Base-by-base conservation (phyloP, 2,888 invertebrate genomes). In the Pteria penguin region DNA sequence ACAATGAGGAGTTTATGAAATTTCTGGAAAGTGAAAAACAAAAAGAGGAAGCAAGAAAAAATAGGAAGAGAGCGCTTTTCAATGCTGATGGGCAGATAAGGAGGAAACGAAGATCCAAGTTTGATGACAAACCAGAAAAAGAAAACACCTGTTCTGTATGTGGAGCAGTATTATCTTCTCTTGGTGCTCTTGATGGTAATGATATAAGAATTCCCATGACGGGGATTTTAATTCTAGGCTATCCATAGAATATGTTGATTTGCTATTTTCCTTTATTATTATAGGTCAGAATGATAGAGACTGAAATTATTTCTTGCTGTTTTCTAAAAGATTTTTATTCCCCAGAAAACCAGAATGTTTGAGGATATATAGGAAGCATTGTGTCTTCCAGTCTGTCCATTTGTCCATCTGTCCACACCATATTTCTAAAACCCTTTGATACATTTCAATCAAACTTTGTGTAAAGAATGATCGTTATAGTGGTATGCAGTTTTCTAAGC, bases 181-280 rank as follows among this genome's bases (percentile, higher is more conserved):
- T 29, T 4, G 70, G 70, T n/a, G 65, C 75, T 24, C 33, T 75
- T 14, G 58, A 36, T 22, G 75, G 75, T 75, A 70, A 60, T 36
- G 36, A 14, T 32, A 36, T 63, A n/a, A 24, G 26, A 60, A 14
- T 60, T 18, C 18, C 60, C n/a, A 24, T 60, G 26, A 22, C 29
- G 4, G 31, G 61, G 11, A 3, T 4, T 24, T 27, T 31, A 61
- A 11, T 31, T 2, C 31, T 61, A 61, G 61, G 31, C 27, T 27
- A 31, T 61, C 27, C 3, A 65, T 26, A 29, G 4, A 11, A 32
- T 29, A 31, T 29, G n/a, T n/a, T n/a, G n/a, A n/a, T n/a, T n/a
- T n/a, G n/a, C n/a, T n/a, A n/a, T n/a, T n/a, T n/a, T n/a, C n/a
- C n/a, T n/a, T n/a, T n/a, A n/a, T n/a, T n/a, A n/a, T n/a, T n/a